phyloP scores from a whole-genome alignment of 2,888 invertebrate species.

The Phragmatobia fuliginosa region DNA sequence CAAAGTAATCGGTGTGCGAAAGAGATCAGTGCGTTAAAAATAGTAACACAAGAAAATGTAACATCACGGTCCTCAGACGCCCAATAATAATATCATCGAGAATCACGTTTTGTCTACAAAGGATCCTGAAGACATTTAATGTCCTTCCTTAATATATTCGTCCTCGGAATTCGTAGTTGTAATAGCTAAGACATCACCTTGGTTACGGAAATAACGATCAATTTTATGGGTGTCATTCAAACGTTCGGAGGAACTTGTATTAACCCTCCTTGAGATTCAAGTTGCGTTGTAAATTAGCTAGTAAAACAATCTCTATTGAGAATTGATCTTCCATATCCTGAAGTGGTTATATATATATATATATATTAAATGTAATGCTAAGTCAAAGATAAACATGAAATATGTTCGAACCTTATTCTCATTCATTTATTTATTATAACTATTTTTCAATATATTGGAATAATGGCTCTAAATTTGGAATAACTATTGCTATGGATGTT shows the following conservation, averaged over 20 bases:
- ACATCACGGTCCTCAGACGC: not conserved
- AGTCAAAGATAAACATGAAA: too few species aligned
- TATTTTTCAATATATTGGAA: too few species aligned
- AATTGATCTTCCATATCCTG: slow-evolving; percentile 11
- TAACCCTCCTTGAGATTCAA: slow-evolving; percentile 3
- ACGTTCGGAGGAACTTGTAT: slow-evolving; percentile 8
- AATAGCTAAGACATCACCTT: not conserved
- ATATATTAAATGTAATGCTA: too few species aligned
- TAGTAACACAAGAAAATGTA: not conserved
- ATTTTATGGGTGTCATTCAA: slow-evolving; percentile 12
- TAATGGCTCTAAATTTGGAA: too few species aligned
- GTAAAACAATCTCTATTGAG: slow-evolving; percentile 9
- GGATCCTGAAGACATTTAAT: not conserved
- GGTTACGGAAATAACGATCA: slow-evolving; percentile 16
- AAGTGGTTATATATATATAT: too few species aligned
- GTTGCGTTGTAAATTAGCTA: slow-evolving; percentile 13
- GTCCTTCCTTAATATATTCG: not conserved
- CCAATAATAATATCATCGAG: not conserved
- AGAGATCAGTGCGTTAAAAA: not conserved
- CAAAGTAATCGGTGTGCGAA: too few species aligned
- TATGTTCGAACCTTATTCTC: not conserved
- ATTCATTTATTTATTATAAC: too few species aligned
- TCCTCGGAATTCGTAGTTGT: not conserved
- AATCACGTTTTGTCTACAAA: not conserved
- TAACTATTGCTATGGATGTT: too few species aligned